phyloP scores from a whole-genome alignment of 92 coral and sea anemone genomes.

The Galaxea fascicularis region DNA sequence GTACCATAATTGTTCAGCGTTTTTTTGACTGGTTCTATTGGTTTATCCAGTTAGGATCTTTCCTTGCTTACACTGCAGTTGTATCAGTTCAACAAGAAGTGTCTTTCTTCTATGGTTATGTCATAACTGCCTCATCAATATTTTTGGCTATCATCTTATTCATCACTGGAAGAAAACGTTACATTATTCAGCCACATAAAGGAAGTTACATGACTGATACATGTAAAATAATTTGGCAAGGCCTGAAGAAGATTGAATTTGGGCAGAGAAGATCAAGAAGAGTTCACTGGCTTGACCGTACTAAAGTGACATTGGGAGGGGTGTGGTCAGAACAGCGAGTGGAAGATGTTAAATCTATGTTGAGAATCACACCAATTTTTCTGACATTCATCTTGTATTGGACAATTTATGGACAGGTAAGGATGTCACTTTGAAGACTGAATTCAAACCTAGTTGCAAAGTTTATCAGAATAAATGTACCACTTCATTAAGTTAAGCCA shows the following conservation, averaged over 20 bases:
- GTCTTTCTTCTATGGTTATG: conserved; percentile 82
- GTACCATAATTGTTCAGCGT: conserved; percentile 50
- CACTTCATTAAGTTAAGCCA: too few relatives aligned
- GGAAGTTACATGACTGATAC: conserved; percentile 73
- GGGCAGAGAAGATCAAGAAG: not conserved
- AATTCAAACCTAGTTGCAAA: too few relatives aligned
- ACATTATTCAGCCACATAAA: conserved; percentile 58
- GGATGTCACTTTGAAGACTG: not conserved
- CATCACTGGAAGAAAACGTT: conserved; percentile 68
- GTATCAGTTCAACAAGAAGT: conserved; percentile 83
- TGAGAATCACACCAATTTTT: conserved; percentile 79
- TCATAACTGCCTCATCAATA: conserved; percentile 67
- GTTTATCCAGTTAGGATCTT: conserved; percentile 80
- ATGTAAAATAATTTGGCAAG: conserved; percentile 64
- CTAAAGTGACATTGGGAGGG: conserved; percentile 63
- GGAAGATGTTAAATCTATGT: conserved; percentile 75
- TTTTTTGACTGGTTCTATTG: conserved; percentile 91
- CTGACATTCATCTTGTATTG: conserved; percentile 77
- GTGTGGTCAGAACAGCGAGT: conserved; percentile 69
- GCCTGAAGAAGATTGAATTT: conserved; percentile 39
- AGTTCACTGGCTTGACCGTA: conserved; percentile 75
- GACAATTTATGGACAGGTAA: conserved; percentile 88
- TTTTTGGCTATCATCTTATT: conserved; percentile 69
- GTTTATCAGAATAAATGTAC: too few relatives aligned
- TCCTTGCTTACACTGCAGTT: conserved; percentile 78